Evolutionary conservation across 2,113 vertebrate genomes (phyloP), one percentile per base, ranked within the genome.

Genomic region (Atractosteus spatula): DNA sequence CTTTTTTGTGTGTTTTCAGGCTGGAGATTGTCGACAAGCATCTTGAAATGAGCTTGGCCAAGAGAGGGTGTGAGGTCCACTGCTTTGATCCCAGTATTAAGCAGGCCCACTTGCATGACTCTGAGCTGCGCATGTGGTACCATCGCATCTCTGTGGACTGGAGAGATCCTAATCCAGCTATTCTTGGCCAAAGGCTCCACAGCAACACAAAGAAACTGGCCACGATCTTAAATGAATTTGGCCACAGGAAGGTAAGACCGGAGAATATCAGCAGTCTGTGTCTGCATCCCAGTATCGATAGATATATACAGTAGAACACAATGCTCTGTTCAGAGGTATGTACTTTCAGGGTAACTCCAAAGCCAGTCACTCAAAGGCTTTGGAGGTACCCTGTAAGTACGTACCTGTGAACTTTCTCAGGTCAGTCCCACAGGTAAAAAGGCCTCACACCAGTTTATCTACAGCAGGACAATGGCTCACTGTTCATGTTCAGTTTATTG

Each of bases 131-230:
- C 41, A 89, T 92, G 87, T 97, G 97, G 96, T 84, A 94, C 69
- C 97, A 98, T 68, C 92, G 95, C 0, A 79, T 99, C 41, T 96
- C 96, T 0, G 79, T 99, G 0, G 94, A 97, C 80, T 99, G 97
- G 95, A 87, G 96, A 65, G 96, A 99, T 66, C 96, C 95, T 3
- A 97, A 95, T 74, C 97, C 96, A 0, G 93, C 92, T 51, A 67
- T 93, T 0, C 85, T 86, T 0, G 82, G 87, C 55, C 93, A 87
- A 4, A 93, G 87, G 4, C 85, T 87, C 5, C 86, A 91, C 7
- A 83, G 85, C 83, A 92, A 74, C 88, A 94, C 93, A 0, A 97
- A 95, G 83, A 99, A 97, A 73, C 86, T 98, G 79, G 92, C 92
- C 77, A 91, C 92, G 4, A 93, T 99, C 77, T 70, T 99, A 41